Evolutionary conservation across 2,113 vertebrate genomes (phyloP).

Genomic region (Polyodon spathula): DNA sequence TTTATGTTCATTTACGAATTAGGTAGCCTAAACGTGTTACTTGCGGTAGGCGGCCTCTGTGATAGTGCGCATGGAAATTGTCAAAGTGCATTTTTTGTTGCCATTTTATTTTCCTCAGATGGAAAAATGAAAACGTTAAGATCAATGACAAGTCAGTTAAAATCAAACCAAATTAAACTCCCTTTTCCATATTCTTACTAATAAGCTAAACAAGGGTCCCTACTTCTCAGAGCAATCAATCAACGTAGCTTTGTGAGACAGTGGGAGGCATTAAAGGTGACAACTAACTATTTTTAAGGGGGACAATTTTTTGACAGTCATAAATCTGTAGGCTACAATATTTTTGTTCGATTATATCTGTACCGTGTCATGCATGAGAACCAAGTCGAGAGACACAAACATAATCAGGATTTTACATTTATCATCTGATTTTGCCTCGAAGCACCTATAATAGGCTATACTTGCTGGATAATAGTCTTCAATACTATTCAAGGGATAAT

Average conservation of each 20-base stretch:
- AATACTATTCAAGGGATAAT: conserved; percentile 51
- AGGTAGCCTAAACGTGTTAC: conserved; percentile 11
- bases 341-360: conserved; percentile 33
- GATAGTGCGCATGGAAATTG: conserved; percentile 3
- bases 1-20: conserved; percentile 28
- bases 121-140: not conserved
- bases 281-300: conserved; percentile 18
- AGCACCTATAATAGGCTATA: conserved; percentile 39
- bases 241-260: conserved; percentile 19
- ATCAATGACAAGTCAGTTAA: conserved; percentile 7
- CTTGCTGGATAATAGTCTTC: conserved; percentile 39
- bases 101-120: not conserved
- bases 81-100: not conserved
- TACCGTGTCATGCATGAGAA: conserved; percentile 33
- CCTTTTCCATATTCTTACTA: conserved; percentile 18
- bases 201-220: conserved; percentile 36
- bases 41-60: not conserved
- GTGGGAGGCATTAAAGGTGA: conserved; percentile 29
- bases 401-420: conserved; percentile 41
- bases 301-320: conserved; percentile 18
- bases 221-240: conserved; percentile 32
- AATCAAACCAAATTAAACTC: conserved; percentile 20
- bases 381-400: conserved; percentile 36
- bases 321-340: too few species aligned
- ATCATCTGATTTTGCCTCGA: conserved; percentile 32